Percentiles rank a stretch among this genome's conserved stretches.
These are phyloP conservation scores for Halcyon badia DNA, from an alignment of 2,797 vertebrate genomes.

Conservation along the genomic window DNA sequence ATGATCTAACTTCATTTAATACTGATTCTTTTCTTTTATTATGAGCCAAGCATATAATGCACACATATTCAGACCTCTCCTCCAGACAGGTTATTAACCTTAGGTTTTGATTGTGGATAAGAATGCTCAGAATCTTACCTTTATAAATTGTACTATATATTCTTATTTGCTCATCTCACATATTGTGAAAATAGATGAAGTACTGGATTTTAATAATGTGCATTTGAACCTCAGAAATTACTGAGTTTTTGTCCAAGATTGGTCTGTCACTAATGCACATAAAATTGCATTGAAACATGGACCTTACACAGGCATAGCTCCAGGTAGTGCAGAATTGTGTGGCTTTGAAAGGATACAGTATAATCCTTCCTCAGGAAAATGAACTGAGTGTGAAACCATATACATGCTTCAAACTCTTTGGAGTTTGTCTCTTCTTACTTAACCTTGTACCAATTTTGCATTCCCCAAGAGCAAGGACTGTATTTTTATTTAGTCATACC, in stretches of 20 bases:
- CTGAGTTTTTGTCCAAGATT: neutral
- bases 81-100: neutral
- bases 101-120: neutral
- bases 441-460: neutral
- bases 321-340: neutral
- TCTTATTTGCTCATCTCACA: neutral
- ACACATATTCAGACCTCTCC: neutral
- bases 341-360: neutral
- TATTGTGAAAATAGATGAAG: neutral
- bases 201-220: neutral
- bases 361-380: neutral
- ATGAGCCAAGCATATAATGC: neutral
- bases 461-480: neutral
- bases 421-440: neutral
- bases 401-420: neutral
- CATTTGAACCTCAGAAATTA: neutral
- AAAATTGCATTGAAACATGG: neutral
- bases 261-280: neutral
- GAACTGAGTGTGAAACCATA: accelerated
- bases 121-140: neutral
- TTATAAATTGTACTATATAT: neutral
- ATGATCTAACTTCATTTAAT: neutral
- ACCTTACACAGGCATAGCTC: neutral
- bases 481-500: neutral
- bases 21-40: neutral